Conservation (phyloP, 2,888 invertebrate genomes). For the Nephrotoma appendiculata region DNA sequence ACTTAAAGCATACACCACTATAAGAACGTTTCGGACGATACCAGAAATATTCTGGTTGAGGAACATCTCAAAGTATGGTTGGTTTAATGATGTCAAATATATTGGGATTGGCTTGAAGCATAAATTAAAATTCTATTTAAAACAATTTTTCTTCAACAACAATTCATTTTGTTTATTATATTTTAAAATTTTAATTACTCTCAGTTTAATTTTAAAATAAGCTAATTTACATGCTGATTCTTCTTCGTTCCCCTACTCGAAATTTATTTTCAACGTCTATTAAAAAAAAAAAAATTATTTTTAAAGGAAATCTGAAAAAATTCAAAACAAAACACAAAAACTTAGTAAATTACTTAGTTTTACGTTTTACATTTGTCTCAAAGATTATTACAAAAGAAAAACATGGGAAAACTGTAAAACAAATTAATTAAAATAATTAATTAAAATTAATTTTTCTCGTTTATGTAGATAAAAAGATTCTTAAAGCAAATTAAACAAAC, state of each 20-base stretch:
- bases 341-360: background rate
- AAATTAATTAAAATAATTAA: background rate
- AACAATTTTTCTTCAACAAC: background rate
- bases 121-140: background rate
- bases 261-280: background rate
- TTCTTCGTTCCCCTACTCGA: background rate
- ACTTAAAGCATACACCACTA: too few relatives aligned
- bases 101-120: background rate
- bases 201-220: background rate
- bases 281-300: background rate
- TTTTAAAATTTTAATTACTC: background rate
- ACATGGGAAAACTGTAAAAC: background rate
- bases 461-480: background rate
- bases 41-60: too few relatives aligned
- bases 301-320: background rate
- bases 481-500: background rate
- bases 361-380: background rate
- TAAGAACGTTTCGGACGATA: too few relatives aligned
- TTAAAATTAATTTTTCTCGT: background rate
- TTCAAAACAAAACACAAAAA: background rate
- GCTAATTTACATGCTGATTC: background rate
- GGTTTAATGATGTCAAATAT: too few relatives aligned
- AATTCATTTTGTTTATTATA: background rate
- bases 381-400: background rate
- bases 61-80: too few relatives aligned